Evolutionary conservation across 2,113 vertebrate genomes (phyloP), one percentile per base, ranked within the genome.

Genomic region (Numenius arquata): DNA sequence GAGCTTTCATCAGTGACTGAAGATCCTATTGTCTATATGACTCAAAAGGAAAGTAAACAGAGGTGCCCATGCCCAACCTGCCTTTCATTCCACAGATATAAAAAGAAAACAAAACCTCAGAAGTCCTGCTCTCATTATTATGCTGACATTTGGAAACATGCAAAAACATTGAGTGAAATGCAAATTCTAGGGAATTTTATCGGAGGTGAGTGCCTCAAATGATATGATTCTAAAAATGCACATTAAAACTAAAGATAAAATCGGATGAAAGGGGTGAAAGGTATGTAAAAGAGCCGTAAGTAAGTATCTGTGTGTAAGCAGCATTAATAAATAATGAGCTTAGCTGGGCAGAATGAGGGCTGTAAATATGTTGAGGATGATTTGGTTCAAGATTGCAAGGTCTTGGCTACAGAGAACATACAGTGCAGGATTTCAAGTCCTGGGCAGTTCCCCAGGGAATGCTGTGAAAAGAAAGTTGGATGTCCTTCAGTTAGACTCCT

Each of bases 161-260:
- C 43, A 45, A 82, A 79, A 91, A 66, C 66, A 85, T 71, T 36
- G 36, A 88, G 65, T 79, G 88, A 97, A 97, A 97, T 96, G 94
- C 89, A 97, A 97, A 97, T 97, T 83, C 50, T 11, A 80, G 71
- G 47, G 82, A 86, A 73, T 96, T 98, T 96, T 95, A 52, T 83
- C 32, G 20, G 85, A 93, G 68, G 34, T 2, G 10, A 82, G 55
- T 16, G 30, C 87, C 65, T 72, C 68, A 62, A 76, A 62, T 71
- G 17, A 83, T 81, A 29, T 2, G 14, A 80, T 92, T 96, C 65
- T 91, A 55, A 75, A 90, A 71, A 14, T 81, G 23, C 47, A 47
- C 53, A 76, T 91, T 75, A 70, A 58, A 58, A 94, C 63, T 85
- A 78, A 68, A 89, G 66, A 55, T 68, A 92, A 82, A 81, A 70